phyloP scores from a whole-genome alignment of 2,113 vertebrate genomes.

The Maccullochella peelii region DNA sequence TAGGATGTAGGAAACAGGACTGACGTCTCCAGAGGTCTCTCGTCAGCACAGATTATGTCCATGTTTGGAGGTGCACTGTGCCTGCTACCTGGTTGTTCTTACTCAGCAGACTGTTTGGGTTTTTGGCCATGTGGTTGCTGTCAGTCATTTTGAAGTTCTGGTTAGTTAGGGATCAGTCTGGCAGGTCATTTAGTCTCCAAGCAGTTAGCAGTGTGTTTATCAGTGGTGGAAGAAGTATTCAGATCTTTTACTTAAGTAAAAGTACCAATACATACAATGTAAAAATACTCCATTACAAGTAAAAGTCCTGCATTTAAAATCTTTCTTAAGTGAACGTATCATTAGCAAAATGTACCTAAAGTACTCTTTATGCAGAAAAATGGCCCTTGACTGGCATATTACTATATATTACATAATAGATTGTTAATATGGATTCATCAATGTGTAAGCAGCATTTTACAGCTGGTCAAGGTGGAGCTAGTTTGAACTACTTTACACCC shows the following conservation, averaged over 20 bases:
- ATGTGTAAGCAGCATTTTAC: not conserved
- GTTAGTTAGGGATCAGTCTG: conserved; percentile 27
- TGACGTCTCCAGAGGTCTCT: conserved; percentile 26
- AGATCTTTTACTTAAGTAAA: not conserved
- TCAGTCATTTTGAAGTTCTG: conserved; percentile 18
- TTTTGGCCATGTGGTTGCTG: conserved; percentile 18
- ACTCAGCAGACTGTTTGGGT: conserved; percentile 1
- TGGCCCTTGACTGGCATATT: not conserved
- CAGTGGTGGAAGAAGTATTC: not conserved
- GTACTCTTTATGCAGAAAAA: not conserved
- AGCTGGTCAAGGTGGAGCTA: not conserved
- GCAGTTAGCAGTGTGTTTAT: not conserved
- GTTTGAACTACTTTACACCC: too few relatives aligned
- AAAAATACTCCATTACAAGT: not conserved
- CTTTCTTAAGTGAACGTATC: not conserved
- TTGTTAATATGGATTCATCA: not conserved
- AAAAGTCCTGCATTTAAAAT: not conserved
- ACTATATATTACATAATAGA: not conserved
- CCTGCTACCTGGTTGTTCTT: conserved; percentile 12
- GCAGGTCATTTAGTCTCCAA: not conserved
- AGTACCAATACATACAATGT: not conserved
- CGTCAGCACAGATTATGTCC: conserved; percentile 29
- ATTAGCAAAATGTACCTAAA: not conserved
- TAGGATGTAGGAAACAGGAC: conserved; percentile 14
- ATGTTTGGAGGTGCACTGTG: conserved; percentile 27